phyloP scores from a whole-genome alignment of 2,113 vertebrate genomes.

The Callopanchax toddi region DNA sequence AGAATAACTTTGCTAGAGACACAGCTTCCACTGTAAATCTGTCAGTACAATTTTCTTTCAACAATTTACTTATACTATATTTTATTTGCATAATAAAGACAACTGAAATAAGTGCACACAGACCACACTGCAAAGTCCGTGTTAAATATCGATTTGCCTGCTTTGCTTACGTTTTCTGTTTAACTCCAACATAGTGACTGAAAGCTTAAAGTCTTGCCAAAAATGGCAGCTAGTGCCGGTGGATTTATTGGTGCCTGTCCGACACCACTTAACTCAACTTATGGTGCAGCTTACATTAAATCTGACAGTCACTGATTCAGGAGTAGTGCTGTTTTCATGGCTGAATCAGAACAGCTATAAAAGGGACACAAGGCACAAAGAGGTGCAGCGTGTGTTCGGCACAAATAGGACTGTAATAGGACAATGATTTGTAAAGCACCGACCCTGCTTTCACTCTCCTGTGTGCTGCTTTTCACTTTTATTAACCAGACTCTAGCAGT shows the following conservation, averaged over 20 bases:
- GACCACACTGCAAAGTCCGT: background rate
- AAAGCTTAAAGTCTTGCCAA: conserved; percentile 42
- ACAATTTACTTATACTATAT: background rate
- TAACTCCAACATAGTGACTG: conserved; percentile 33
- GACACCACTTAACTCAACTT: conserved; percentile 53
- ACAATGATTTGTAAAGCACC: conserved; percentile 38
- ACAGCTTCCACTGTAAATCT: too few species aligned
- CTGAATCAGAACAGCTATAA: conserved; percentile 47
- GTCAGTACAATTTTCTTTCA: too few species aligned
- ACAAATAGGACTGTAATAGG: conserved; percentile 51
- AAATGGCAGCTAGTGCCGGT: conserved; percentile 24
- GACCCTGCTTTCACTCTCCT: background rate
- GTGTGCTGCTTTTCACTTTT: conserved; percentile 1
- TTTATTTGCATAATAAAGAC: background rate
- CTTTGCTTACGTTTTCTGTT: conserved; percentile 19
- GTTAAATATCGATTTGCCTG: conserved; percentile 31
- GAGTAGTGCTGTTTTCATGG: conserved; percentile 26
- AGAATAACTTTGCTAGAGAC: too few species aligned
- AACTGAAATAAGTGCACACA: background rate
- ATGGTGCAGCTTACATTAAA: conserved; percentile 55
- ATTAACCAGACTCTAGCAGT: conserved; percentile 18
- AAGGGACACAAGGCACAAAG: conserved; percentile 33
- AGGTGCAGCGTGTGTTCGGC: conserved; percentile 28
- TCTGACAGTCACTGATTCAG: conserved; percentile 61
- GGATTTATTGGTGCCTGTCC: conserved; percentile 44